phyloP scores from a whole-genome alignment of 1,140 invertebrate species.

The Bacillus rossius region DNA sequence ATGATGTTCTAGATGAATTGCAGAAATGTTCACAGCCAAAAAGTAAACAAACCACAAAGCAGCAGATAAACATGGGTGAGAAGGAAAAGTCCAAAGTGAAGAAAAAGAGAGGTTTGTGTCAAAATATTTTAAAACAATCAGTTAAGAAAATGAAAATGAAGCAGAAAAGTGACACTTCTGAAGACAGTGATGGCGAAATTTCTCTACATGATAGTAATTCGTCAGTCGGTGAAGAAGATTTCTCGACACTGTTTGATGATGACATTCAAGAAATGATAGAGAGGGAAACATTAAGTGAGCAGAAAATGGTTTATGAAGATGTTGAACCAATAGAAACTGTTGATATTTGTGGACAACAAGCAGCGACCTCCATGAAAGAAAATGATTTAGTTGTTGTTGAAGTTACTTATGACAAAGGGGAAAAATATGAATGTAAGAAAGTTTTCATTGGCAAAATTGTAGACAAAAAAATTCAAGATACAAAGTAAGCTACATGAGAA shows the following conservation, averaged over 20 bases:
- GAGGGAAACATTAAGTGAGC: slow-evolving; percentile 1
- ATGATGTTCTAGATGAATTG: too few species aligned
- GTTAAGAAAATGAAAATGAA: too few species aligned
- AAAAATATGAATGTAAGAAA: slow-evolving; percentile 6
- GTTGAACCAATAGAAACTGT: not conserved
- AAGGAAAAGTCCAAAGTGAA: too few species aligned
- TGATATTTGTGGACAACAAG: not conserved
- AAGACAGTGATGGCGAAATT: slow-evolving; percentile 6
- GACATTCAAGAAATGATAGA: not conserved
- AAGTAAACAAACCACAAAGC: too few species aligned
- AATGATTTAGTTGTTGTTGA: slow-evolving; percentile 10
- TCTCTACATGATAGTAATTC: slow-evolving; percentile 9
- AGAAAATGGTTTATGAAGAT: not conserved
- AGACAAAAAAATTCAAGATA: not conserved
- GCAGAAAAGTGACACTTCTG: too few species aligned
- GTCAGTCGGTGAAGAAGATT: slow-evolving; percentile 13
- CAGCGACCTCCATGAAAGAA: not conserved
- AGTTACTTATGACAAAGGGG: slow-evolving; percentile 7
- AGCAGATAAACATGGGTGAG: too few species aligned
- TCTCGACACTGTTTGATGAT: slow-evolving; percentile 7
- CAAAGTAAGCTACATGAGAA: slow-evolving; percentile 3
- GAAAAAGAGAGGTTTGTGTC: too few species aligned
- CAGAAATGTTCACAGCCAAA: too few species aligned
- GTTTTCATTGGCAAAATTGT: slow-evolving; percentile 6
- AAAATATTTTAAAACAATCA: too few species aligned